Evolutionary conservation across 1,140 invertebrate genomes (phyloP).

Genomic region (Cepaea nemoralis): DNA sequence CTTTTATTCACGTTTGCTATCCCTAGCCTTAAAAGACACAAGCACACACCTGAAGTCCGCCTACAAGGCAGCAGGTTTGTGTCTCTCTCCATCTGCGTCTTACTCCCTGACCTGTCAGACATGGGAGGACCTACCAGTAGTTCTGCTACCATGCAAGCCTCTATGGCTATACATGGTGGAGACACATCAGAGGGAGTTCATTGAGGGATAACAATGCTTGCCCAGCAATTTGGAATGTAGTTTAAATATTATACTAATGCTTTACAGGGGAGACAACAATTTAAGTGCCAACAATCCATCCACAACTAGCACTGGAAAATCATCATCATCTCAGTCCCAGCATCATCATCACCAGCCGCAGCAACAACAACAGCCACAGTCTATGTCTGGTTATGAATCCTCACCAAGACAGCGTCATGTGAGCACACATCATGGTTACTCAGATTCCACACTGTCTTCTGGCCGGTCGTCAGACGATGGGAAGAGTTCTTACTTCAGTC

Average conservation of each 20-base stretch:
- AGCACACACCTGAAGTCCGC: too few relatives aligned
- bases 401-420: conserved; percentile 23
- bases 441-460: conserved; percentile 58
- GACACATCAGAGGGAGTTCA: too few relatives aligned
- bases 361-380: conserved; percentile 8
- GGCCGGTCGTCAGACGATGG: conserved; percentile 55
- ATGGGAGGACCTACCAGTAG: too few relatives aligned
- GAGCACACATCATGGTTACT: conserved; percentile 56
- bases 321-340: conserved; percentile 10
- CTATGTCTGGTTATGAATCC: background rate
- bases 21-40: too few relatives aligned
- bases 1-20: too few relatives aligned
- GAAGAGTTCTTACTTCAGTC: conserved; percentile 42
- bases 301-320: background rate
- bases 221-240: background rate
- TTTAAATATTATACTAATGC: conserved; percentile 18
- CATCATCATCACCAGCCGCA: conserved; percentile 18
- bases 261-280: conserved; percentile 47
- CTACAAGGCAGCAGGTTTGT: too few relatives aligned
- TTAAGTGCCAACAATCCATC: conserved; percentile 21
- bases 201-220: too few relatives aligned
- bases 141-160: too few relatives aligned
- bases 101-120: too few relatives aligned
- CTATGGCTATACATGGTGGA: too few relatives aligned
- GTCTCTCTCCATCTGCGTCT: too few relatives aligned